phyloP scores from a whole-genome alignment of 2,113 vertebrate genomes.

The Malurus elegans region DNA sequence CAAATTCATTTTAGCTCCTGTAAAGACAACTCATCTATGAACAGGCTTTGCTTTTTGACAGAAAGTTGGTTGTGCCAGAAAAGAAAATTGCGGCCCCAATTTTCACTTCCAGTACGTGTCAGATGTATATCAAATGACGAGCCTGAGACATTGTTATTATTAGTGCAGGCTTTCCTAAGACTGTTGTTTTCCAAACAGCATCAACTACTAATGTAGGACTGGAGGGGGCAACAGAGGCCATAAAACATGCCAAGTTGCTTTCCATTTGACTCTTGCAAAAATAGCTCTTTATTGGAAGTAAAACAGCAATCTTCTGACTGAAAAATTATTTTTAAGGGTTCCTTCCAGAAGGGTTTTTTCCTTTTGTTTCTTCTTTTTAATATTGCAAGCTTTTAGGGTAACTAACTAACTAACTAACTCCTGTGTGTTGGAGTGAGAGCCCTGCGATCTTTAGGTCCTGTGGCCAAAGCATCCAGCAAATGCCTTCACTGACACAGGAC shows the following conservation, averaged over 20 bases:
- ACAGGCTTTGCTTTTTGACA: background rate
- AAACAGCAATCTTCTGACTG: background rate
- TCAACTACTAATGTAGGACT: constrained; percentile 37
- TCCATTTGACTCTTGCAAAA: background rate
- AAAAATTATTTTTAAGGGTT: background rate
- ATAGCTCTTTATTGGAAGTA: background rate
- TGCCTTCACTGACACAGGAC: background rate
- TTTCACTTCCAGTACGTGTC: background rate
- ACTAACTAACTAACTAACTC: background rate
- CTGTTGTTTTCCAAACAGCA: constrained; percentile 5
- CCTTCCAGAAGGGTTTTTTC: background rate
- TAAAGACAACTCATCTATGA: background rate
- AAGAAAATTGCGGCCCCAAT: background rate
- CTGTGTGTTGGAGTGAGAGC: background rate
- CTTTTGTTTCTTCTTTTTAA: background rate
- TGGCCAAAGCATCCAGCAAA: background rate
- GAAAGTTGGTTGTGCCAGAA: background rate
- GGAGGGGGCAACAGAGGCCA: constrained; percentile 66
- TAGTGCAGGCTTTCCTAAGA: background rate
- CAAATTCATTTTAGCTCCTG: background rate
- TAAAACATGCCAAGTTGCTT: constrained; percentile 28
- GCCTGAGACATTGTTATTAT: background rate
- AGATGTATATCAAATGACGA: background rate
- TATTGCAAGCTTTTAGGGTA: background rate
- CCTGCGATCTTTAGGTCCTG: background rate